Evolutionary conservation across 2,797 vertebrate species (phyloP).

Genomic region (Eulemur rubriventer): DNA sequence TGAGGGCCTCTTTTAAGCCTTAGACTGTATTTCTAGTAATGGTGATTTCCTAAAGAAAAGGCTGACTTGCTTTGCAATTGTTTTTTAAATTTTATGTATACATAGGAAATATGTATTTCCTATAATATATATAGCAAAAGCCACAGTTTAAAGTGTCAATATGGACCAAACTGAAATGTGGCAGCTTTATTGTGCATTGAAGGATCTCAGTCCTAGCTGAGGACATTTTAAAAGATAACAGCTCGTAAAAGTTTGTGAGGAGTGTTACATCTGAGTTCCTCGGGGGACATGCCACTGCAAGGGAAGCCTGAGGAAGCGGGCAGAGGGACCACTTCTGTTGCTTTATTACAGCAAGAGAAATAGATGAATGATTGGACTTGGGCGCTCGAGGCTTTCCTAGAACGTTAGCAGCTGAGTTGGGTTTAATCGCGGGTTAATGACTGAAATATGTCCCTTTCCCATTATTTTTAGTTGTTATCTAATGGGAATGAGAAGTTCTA

Average conservation of each 20-base stretch:
- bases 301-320: background rate
- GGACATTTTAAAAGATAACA: background rate
- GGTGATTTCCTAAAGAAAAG: background rate
- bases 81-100: background rate
- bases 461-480: slow-evolving; percentile 16
- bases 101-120: background rate
- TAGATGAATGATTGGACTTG: background rate
- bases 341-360: background rate
- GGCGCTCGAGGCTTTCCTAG: background rate
- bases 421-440: slow-evolving; percentile 58
- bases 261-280: background rate
- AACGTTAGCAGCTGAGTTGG: slow-evolving; percentile 51
- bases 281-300: accelerated
- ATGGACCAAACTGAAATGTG: background rate
- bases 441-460: slow-evolving; percentile 19
- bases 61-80: background rate
- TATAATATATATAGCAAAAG: background rate
- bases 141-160: background rate
- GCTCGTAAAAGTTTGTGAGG: background rate
- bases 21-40: background rate
- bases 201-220: background rate
- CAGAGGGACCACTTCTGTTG: background rate
- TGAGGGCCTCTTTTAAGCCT: background rate
- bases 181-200: background rate
- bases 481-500: background rate